Evolutionary conservation across 1,140 invertebrate genomes (phyloP), one percentile per base, ranked within the genome.

Genomic region (Diploscapter pachys): DNA sequence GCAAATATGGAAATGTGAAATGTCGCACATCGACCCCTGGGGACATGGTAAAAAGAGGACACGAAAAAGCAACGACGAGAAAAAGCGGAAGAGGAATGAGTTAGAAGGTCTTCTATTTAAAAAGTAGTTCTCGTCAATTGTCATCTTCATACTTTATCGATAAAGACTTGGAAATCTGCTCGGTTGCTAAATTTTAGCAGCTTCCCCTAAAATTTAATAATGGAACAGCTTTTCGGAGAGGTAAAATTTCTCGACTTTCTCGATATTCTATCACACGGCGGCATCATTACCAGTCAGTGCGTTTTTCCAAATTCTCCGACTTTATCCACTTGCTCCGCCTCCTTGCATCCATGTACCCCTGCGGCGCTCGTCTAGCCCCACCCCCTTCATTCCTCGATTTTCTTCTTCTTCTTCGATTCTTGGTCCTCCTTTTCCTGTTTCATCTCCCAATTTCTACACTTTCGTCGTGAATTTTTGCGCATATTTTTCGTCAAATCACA

Each of bases 331-430:
- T 59, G 51, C 68, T 5, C 50, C 62, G 6, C 55, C 48, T 59
- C 55, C 48, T 67, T n/a, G 4, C 5, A 13, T 49, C 55, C 68
- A 48, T 5, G 9, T 4, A 11, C 51, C 4, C 67, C 31, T 13
- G n/a, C 50, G 63, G 13, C n/a, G 52, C 49, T n/a, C 50, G 52
- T 31, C 49, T 5, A 49, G 31, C 53, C 63, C n/a, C 13, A 13
- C 64, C 11, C 9, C 31, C 50, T 0, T 6, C n/a, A 31, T 55
- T 31, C 64, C 64, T 65, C 51, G 5, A 31, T 31, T 48, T 52
- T 67, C 65, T 67, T 67, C 11, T 65, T 65, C 31, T 65, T 11
- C 31, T 50, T 2, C n/a, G 11, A 50, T 50, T 50, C 64, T 65
- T 65, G 13, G 50, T 51, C 64, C 50, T 50, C 64, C 11, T 11